Evolutionary conservation across 2,888 invertebrate genomes (phyloP), one percentile per base, ranked within the genome.

Genomic region (Acanthosepion pharaonis): DNA sequence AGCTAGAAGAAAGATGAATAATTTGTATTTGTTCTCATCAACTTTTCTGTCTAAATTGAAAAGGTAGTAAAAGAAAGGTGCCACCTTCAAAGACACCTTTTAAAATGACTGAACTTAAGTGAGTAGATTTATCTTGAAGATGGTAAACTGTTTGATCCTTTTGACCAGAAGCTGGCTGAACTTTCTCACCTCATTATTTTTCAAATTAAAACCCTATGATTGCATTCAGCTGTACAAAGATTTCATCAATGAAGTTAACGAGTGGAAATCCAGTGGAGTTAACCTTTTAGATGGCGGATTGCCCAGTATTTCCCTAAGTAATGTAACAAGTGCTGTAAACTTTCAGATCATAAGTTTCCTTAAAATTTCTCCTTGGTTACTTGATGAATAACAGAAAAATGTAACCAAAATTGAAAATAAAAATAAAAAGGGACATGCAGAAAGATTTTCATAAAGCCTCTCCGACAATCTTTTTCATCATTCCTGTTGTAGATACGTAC

Each of bases 181-280:
- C 78, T 78, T 78, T n/a, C 0, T 33, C 11, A 78, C 78, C 78
- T 15, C 78, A 78, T 78, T 78, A 33, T n/a, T 78, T 78, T 78
- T 78, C 78, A 78, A 78, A 78, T 78, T 78, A 78, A 78, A 78
- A 78, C 78, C 78, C 78, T n/a, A 33, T 78, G n/a, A n/a, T 78
- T 78, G 78, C 33, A 78, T 78, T 15, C 78, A n/a, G n/a, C n/a
- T 78, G 78, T 5, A 78, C 78, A 11, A 78, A n/a, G 78, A 78
- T 78, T 15, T 78, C 78, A 33, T 78, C 78, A n/a, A 11, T 78
- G 78, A 78, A n/a, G n/a, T n/a, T n/a, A 33, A 78, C 4, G n/a
- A 78, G 33, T n/a, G n/a, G n/a, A 33, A 78, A 78, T 78, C 78
- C 78, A 78, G n/a, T 78, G 78, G 11, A 2, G n/a, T 78, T 78